phyloP scores from a whole-genome alignment of 2,113 vertebrate genomes.

The Pimephales promelas region DNA sequence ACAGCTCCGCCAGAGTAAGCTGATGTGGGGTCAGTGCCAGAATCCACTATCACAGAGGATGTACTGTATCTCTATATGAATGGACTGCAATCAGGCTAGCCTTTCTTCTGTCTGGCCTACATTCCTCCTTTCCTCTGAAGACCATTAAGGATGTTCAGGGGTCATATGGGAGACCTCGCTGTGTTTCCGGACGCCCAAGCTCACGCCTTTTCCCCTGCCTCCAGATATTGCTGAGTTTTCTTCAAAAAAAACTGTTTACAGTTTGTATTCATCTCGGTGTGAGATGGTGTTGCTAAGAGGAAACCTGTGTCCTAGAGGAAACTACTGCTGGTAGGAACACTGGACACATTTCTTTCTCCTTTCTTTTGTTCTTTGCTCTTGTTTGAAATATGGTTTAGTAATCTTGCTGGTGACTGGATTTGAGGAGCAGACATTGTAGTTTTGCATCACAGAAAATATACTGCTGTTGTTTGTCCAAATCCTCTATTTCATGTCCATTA shows the following conservation, averaged over 20 bases:
- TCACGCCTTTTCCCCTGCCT: slow-evolving; percentile 1
- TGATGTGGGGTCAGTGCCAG: not conserved
- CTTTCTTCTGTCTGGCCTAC: slow-evolving; percentile 41
- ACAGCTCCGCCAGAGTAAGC: not conserved
- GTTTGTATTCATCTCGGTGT: not conserved
- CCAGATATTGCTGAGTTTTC: not conserved
- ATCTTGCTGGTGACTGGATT: not conserved
- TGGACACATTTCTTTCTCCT: not conserved
- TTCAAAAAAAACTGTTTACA: not conserved
- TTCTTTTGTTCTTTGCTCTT: not conserved
- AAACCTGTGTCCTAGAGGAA: slow-evolving; percentile 10
- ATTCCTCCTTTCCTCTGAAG: slow-evolving; percentile 41
- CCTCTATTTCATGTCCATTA: not conserved
- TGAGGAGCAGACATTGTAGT: not conserved
- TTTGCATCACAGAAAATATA: not conserved
- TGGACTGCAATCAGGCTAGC: slow-evolving; percentile 43
- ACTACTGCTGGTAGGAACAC: slow-evolving; percentile 39
- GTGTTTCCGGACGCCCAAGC: slow-evolving; percentile 32
- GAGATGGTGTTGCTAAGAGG: not conserved
- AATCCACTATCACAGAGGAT: slow-evolving; percentile 16
- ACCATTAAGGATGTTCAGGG: slow-evolving; percentile 33
- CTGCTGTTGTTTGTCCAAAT: not conserved
- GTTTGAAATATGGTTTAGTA: slow-evolving; percentile 32
- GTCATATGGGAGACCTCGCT: slow-evolving; percentile 27
- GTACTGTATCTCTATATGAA: slow-evolving; percentile 30